Percentiles rank a stretch among this genome's conserved stretches.
Conservation (phyloP, 1,140 invertebrate species). For the Lepidostoma basale region DNA sequence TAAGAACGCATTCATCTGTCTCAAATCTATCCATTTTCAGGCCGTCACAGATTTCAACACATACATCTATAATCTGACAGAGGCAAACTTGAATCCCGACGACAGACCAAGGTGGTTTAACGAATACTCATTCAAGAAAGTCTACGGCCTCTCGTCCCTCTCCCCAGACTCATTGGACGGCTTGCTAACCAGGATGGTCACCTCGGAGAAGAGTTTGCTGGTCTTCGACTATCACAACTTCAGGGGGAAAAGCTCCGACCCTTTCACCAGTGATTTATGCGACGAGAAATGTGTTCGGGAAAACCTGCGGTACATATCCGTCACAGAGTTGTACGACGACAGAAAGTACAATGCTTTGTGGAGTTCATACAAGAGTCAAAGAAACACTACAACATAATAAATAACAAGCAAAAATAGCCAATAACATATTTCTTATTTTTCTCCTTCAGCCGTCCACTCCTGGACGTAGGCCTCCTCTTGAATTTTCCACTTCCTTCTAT, state of each 20-base stretch:
- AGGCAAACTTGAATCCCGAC: conserved; percentile 69
- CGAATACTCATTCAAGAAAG: conserved; percentile 71
- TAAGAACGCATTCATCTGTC: neutral
- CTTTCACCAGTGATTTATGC: conserved; percentile 60
- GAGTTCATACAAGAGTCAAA: neutral
- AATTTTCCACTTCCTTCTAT: too few relatives aligned
- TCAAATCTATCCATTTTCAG: conserved; percentile 53
- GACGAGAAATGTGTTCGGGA: conserved; percentile 63
- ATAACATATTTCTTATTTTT: too few relatives aligned
- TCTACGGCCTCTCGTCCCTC: conserved; percentile 63
- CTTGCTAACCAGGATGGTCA: conserved; percentile 62
- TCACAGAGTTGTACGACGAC: conserved; percentile 61
- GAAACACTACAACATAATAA: too few relatives aligned
- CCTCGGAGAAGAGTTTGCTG: conserved; percentile 48
- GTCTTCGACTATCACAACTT: conserved; percentile 58
- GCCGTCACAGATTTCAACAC: conserved; percentile 72
- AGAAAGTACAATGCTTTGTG: conserved; percentile 62
- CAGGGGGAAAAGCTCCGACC: conserved; percentile 64
- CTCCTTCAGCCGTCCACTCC: too few relatives aligned
- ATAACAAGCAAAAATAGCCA: too few relatives aligned
- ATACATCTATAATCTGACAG: conserved; percentile 78
- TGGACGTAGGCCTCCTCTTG: too few relatives aligned
- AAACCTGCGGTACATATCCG: conserved; percentile 64
- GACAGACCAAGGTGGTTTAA: conserved; percentile 67
- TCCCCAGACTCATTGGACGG: conserved; percentile 56